Evolutionary conservation across 2,888 invertebrate species (phyloP), one percentile per base, ranked within the genome.

Genomic region (Patella depressa): DNA sequence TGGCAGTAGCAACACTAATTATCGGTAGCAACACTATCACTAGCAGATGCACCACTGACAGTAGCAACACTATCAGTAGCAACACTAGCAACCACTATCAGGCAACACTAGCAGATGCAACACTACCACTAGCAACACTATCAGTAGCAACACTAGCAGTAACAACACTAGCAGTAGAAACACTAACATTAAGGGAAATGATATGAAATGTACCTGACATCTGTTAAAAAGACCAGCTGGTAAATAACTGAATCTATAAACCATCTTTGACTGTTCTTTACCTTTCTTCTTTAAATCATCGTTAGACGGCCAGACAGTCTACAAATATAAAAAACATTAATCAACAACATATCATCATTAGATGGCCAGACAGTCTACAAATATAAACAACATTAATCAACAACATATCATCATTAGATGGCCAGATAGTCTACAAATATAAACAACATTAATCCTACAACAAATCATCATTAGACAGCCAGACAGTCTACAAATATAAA

Each of bases 161-260:
- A 34, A 34, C 29, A 29, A 1, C 2, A 29, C 29, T 29, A 29
- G 29, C 29, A 29, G 29, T 29, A 29, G 29, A 1, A 29, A 29
- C 29, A 29, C 34, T 34, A 34, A 0, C 17, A 12, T 19, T 65
- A 19, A 19, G 69, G 69, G 1, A 65, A 24, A 65, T 19, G 15
- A 73, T 54, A 73, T 15, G 7, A 65, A n/a, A 65, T 65, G 7
- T 65, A 65, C 88, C 89, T 91, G 91, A 29, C 87, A 89, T 79
- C 91, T 86, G 82, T 91, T 91, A 82, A 91, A 91, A 14, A 91
- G 85, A 12, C 91, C 91, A 72, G 90, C 88, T 9, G 91, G 91
- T 12, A 91, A 86, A 78, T 91, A 91, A 12, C 88, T 86, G 83
- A 91, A 91, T 59, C 84, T 84, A 81, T 91, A 91, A 17, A 88